Evolutionary conservation across 2,888 invertebrate genomes (phyloP), one percentile per base, ranked within the genome.

Genomic region (Apamea anceps): DNA sequence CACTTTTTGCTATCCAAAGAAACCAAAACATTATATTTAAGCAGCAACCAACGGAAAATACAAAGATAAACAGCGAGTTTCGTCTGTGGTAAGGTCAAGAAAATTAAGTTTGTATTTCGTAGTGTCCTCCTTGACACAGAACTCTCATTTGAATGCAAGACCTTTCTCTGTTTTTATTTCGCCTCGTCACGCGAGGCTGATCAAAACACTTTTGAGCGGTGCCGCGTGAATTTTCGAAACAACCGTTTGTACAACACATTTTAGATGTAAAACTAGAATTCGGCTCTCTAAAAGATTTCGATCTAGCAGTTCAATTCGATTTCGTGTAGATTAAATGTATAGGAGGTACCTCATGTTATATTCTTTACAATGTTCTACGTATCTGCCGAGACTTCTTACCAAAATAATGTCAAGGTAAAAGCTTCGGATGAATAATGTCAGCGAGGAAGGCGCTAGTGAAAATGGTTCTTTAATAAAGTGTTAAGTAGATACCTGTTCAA

Each of bases 81-180:
- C 62, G 66, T 72, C 68, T 70, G 63, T 80, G 13, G 71, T 73
- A 75, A 82, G 88, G 87, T 91, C 87, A 90, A 91, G 86, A 87
- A 89, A 91, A 87, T 92, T 90, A 91, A 90, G 89, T 90, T 90
- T 88, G 84, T 88, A 85, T 89, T 91, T 90, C 85, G 87, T 84
- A 76, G 85, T 90, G 79, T 90, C 89, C 88, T 89, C 85, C 85
- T 90, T 87, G 87, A 87, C 89, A 88, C 86, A 78, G 83, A 85
- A 79, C 75, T 86, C 90, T 93, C 89, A 94, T 94, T 94, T 94
- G 90, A 92, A 94, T 94, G 92, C 91, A 92, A 91, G 90, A 86
- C 89, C 87, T 86, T 81, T 72, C 82, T 79, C 81, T 75, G 89
- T 92, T 93, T 93, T 92, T 93, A 93, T 92, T 92, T 90, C 81